phyloP scores from a whole-genome alignment of 2,888 invertebrate species.

The Tortricodes alternella region DNA sequence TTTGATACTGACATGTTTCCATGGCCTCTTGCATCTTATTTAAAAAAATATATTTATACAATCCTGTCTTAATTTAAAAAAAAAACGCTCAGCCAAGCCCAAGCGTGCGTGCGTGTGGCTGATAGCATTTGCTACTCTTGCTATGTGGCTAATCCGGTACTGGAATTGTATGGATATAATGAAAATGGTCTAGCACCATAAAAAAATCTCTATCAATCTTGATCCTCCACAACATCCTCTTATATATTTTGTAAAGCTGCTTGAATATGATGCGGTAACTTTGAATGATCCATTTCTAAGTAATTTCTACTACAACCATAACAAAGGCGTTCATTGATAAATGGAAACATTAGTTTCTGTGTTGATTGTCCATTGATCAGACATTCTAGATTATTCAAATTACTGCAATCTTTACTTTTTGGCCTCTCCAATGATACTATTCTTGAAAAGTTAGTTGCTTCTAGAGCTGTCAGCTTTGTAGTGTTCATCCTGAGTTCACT shows the following conservation, averaged over 20 bases:
- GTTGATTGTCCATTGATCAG: constrained; percentile 30
- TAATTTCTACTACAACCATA: constrained; percentile 69
- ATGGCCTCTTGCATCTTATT: no score
- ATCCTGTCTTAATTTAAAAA: no score
- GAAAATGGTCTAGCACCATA: no score
- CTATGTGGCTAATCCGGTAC: no score
- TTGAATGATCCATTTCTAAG: constrained; percentile 50
- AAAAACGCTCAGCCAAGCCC: no score
- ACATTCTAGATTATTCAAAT: constrained; percentile 22
- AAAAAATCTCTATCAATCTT: no score
- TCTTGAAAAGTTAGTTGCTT: constrained; percentile 84
- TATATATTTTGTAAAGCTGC: constrained; percentile 30
- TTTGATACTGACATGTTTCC: no score
- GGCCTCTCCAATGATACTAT: constrained; percentile 53
- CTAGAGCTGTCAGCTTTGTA: constrained; percentile 79
- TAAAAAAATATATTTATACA: no score
- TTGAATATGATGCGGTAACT: constrained; percentile 39
- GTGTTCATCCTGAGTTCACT: constrained; percentile 64
- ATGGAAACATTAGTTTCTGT: constrained; percentile 56
- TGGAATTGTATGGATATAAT: no score
- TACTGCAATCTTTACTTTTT: constrained; percentile 31
- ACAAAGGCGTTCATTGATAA: constrained; percentile 57
- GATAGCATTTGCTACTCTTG: no score
- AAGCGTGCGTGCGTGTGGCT: no score
- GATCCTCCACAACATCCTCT: no score